Base-by-base conservation (phyloP, 1,140 invertebrate genomes). In the Yoshiicerus persimilis region DNA sequence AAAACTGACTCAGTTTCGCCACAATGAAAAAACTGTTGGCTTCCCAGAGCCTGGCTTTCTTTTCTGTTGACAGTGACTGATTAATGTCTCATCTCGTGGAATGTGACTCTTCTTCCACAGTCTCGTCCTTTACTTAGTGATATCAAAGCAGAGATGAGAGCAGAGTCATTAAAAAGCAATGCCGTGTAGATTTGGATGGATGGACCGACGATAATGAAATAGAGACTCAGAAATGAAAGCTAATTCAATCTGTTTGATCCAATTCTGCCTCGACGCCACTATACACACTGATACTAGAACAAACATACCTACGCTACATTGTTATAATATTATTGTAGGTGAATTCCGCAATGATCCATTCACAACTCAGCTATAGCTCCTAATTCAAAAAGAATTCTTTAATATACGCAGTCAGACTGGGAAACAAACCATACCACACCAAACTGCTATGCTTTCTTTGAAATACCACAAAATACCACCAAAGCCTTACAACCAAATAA, bases 111-210 rank as follows among this genome's bases (percentile, higher is more conserved):
- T 77, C n/a, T 36, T 36, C 16, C 0, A 10, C 32, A 80, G n/a
- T 10, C 27, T 11, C 25, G 30, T 70, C 66, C 66, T 70, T 30
- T 30, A 70, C 25, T 27, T 30, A 70, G 30, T 32, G 66, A 30
- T 36, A 80, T 36, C 32, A 36, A 36, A 34, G 70, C 23, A 30
- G 64, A 34, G 75, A 80, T 80, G 75, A 36, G 75, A 80, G 30
- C 27, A 80, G 75, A 80, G 75, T 80, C 75, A 80, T 80, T 80
- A 80, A 80, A 80, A 80, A 80, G 75, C 75, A 80, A 80, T 80
- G 32, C 75, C 11, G 75, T 80, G 16, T 80, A 34, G 75, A 80
- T 80, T 80, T 80, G 75, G 75, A 80, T 80, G 75, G 75, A 80
- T 80, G 75, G 75, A 80, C 75, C 11, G 8, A 80, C 11, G 16